Evolutionary conservation across 1,140 invertebrate species (phyloP), one percentile per base, ranked within the genome.

Genomic region (Scaptomyza pallida): DNA sequence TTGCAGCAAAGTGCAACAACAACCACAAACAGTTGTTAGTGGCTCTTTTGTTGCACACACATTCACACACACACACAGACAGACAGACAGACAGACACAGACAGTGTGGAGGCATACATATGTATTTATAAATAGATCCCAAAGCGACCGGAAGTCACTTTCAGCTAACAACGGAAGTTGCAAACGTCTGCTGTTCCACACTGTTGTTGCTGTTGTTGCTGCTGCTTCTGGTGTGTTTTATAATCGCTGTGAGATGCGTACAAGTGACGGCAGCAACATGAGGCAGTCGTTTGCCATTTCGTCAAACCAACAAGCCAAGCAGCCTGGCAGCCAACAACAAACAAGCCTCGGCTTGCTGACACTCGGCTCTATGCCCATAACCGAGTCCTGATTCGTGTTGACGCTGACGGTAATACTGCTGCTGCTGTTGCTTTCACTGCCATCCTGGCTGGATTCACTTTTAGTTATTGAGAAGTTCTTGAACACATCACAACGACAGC

Each of bases 111-210:
- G 10, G 57, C 48, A 72, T 30, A 50, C 33, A 57, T 9, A 40
- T 43, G 35, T 41, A 44, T 43, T 9, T 55, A 55, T 55, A 59
- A 60, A 67, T 64, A 72, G 60, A 83, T 78, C 55, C 75, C 63
- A 59, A 21, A 79, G 80, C 68, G 76, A 52, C 76, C 77, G 81
- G 81, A 85, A 85, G 76, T 80, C 52, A 73, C 76, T 71, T 73
- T 80, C 56, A 67, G 76, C 81, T 74, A 73, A 74, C 61, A 85
- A 79, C 81, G 81, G 81, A 85, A 85, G 80, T 71, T 80, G 80
- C 72, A 80, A 78, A 80, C 76, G 69, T 78, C 62, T 78, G 79
- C 67, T 73, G 44, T 56, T 75, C 51, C n/a, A n/a, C n/a, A 50
- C 62, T 61, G 55, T 41, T 65, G 44, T 0, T 44, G 41, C 5